Conservation (phyloP, 30 jellyfish, hydroid and myxozoan genomes). For the Sanderia malayensis region DNA sequence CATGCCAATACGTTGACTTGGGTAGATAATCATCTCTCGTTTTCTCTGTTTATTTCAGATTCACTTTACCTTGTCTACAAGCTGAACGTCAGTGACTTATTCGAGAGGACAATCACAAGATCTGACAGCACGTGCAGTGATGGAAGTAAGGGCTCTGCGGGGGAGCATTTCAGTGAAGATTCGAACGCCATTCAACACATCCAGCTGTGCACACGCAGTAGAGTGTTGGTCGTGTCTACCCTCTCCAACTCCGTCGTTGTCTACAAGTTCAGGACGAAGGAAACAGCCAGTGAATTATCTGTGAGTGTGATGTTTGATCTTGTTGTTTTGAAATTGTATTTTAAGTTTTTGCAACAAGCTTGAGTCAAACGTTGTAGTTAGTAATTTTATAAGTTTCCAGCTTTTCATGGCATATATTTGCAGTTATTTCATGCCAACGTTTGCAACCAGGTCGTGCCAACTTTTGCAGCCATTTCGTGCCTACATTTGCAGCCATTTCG, state of each 20-base stretch:
- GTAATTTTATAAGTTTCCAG: no score
- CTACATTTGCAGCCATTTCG: no score
- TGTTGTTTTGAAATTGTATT: no score
- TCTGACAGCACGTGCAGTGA: constrained; percentile 71
- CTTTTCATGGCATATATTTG: no score
- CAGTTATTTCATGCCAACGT: no score
- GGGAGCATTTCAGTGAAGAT: constrained; percentile 67
- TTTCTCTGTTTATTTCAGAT: no score
- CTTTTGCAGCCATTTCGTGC: no score
- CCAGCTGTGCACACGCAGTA: constrained; percentile 53
- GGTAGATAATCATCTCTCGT: no score
- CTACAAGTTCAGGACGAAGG: constrained; percentile 63
- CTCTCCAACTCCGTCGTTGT: constrained; percentile 72
- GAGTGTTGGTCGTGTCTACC: constrained; percentile 73
- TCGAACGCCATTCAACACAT: constrained; percentile 88
- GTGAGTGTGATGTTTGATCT: constrained; percentile 38
- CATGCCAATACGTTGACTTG: no score
- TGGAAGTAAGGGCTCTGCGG: constrained; percentile 78
- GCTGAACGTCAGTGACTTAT: constrained; percentile 67
- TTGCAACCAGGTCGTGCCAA: no score
- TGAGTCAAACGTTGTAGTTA: no score
- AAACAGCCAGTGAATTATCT: constrained; percentile 60
- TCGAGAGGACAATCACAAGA: constrained; percentile 46
- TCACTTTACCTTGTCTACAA: constrained; percentile 64
- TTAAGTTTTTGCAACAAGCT: no score